Conservation (phyloP, 2,888 invertebrate genomes). For the Nebria salina region DNA sequence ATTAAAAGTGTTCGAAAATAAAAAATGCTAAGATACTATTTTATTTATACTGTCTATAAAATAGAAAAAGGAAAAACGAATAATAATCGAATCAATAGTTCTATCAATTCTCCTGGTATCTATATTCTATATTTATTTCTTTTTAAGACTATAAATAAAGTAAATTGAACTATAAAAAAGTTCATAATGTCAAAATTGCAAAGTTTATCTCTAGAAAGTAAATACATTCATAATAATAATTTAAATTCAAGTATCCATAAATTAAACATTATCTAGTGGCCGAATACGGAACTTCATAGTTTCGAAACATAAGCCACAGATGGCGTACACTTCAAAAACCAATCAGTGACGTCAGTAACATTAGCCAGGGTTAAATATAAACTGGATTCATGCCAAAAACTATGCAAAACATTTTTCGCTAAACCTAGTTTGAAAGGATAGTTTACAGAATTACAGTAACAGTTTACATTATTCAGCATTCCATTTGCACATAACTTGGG, state of each 20-base stretch:
- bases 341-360: conserved; percentile 11
- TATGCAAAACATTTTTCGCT: conserved; percentile 12
- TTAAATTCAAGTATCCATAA: neutral
- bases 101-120: no score
- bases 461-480: conserved; percentile 26
- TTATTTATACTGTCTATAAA: no score
- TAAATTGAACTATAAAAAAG: neutral
- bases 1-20: no score
- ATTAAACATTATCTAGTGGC: conserved; percentile 19
- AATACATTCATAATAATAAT: neutral
- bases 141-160: no score
- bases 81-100: no score
- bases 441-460: conserved; percentile 14
- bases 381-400: conserved; percentile 32
- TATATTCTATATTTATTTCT: no score
- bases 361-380: conserved; percentile 27
- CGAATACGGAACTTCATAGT: conserved; percentile 11
- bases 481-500: conserved; percentile 17
- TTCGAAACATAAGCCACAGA: neutral
- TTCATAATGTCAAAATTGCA: neutral
- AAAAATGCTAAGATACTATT: no score
- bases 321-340: conserved; percentile 8
- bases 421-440: neutral
- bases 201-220: no score
- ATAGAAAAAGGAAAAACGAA: no score